These are phyloP conservation scores for Linurgus olivaceus DNA, from an alignment of 2,797 vertebrate species.

Conservation along the genomic window DNA sequence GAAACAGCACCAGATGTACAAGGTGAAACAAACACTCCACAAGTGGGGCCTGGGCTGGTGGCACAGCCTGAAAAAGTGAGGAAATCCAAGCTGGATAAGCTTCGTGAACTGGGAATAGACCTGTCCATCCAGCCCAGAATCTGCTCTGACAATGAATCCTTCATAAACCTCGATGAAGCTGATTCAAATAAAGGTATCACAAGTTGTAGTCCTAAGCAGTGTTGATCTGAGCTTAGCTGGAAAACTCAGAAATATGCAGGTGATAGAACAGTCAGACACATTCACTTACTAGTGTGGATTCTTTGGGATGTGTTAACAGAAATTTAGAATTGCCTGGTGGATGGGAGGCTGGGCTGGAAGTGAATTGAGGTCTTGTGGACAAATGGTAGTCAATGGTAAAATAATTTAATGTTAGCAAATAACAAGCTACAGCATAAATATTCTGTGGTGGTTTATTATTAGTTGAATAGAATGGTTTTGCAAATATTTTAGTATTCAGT, in stretches of 20 bases:
- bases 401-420: neutral
- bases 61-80: slow-evolving; percentile 69
- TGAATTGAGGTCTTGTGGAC: neutral
- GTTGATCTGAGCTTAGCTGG: neutral
- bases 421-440: neutral
- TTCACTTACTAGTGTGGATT: neutral
- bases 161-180: slow-evolving; percentile 86
- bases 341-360: neutral
- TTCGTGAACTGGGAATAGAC: slow-evolving; percentile 88
- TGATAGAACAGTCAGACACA: fast-evolving
- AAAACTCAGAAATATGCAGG: neutral
- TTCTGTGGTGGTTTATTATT: neutral
- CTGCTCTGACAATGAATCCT: slow-evolving; percentile 81
- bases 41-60: neutral
- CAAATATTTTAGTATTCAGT: neutral
- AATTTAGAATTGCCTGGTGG: neutral
- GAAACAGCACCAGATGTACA: neutral
- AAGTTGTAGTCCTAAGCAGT: neutral
- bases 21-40: neutral
- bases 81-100: slow-evolving; percentile 82
- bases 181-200: slow-evolving; percentile 82
- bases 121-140: slow-evolving; percentile 86
- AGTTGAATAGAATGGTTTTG: neutral
- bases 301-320: neutral
- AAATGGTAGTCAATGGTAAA: neutral